Percentiles rank a stretch among this genome's conserved stretches.
phyloP scores from a whole-genome alignment of 2,113 vertebrate species.

The Lagopus muta region DNA sequence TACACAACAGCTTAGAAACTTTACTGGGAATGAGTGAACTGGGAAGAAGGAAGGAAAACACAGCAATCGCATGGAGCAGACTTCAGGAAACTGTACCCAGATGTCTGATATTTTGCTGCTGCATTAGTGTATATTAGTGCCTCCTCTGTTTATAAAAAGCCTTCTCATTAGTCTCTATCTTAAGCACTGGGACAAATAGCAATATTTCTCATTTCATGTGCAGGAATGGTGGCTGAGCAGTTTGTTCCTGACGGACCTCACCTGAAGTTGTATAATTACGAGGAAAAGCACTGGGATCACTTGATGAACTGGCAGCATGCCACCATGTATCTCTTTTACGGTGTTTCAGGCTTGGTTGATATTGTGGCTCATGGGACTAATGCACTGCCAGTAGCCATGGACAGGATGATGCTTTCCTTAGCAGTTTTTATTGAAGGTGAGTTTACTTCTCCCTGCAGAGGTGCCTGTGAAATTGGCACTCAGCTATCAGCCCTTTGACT shows the following conservation, averaged over 20 bases:
- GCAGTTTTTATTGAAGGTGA: constrained; percentile 93
- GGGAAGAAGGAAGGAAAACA: not conserved
- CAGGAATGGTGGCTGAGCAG: constrained; percentile 92
- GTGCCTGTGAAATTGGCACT: fast-evolving
- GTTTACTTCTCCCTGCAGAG: not conserved
- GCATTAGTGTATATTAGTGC: not conserved
- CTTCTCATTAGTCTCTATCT: not conserved
- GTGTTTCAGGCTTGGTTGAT: constrained; percentile 82
- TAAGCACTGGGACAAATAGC: not conserved
- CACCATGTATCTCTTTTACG: constrained; percentile 96
- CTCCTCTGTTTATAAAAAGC: not conserved
- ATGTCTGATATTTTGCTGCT: fast-evolving
- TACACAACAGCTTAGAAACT: not conserved
- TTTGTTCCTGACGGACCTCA: constrained; percentile 83
- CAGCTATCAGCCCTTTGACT: not conserved
- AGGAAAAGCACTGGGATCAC: constrained; percentile 85
- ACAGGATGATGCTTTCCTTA: constrained; percentile 86
- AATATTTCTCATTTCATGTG: not conserved
- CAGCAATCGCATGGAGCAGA: not conserved
- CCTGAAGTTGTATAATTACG: constrained; percentile 84
- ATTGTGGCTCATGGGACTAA: constrained; percentile 84
- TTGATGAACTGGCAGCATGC: constrained; percentile 93
- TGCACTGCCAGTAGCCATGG: constrained; percentile 81
- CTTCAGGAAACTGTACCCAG: not conserved
- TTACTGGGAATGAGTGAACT: not conserved